phyloP scores from a whole-genome alignment of 2,113 vertebrate species.

The Grantiella picta region DNA sequence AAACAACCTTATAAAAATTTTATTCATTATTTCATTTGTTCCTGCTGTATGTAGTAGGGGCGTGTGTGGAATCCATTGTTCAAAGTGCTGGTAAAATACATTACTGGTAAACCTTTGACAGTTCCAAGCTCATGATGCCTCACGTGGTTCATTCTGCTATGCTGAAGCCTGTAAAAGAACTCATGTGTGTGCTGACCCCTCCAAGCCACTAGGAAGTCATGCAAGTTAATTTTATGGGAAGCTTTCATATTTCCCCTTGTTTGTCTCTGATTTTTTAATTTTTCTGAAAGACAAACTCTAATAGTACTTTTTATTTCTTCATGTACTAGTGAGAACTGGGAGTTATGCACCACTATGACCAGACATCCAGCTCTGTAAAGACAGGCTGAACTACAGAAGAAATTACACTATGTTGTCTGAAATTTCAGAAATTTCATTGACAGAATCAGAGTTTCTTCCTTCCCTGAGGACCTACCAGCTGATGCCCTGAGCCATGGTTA shows the following conservation, averaged over 20 bases:
- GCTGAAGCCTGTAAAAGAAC: not conserved
- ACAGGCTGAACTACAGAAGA: not conserved
- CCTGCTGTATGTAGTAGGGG: fast-evolving
- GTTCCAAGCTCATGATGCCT: not conserved
- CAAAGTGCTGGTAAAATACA: not conserved
- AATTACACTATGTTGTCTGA: not conserved
- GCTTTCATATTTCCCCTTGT: not conserved
- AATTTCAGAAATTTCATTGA: not conserved
- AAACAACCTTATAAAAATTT: not conserved
- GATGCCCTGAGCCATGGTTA: not conserved
- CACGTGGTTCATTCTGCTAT: fast-evolving
- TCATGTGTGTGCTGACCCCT: not conserved
- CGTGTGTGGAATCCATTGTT: not conserved
- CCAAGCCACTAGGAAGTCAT: not conserved
- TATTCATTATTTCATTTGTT: not conserved
- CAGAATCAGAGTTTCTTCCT: not conserved
- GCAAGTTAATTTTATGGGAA: not conserved
- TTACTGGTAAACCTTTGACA: not conserved
- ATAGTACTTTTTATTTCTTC: not conserved
- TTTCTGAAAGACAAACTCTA: not conserved
- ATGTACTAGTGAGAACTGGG: not conserved
- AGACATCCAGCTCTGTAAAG: not conserved
- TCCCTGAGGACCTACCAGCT: not conserved
- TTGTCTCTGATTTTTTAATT: not conserved
- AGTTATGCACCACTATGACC: not conserved